Base-by-base conservation (phyloP, 53 echinoderm and acorn worm genomes). In the Crossaster papposus region DNA sequence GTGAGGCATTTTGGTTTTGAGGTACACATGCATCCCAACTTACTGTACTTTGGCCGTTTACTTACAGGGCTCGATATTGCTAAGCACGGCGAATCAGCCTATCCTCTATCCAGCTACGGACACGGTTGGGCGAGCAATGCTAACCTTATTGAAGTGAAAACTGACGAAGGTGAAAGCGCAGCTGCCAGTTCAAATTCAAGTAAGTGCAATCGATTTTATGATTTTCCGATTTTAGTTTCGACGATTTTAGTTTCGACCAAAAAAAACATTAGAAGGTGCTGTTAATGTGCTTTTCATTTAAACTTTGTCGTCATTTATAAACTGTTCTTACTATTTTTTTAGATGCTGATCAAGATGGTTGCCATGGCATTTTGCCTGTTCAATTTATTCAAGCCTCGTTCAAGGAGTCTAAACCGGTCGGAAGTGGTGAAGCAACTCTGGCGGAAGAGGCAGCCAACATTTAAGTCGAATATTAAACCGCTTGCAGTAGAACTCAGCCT, bases 41-140 rank as follows among this genome's bases (percentile, higher is more conserved):
- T 44, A 9, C 44, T 9, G 44, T 9, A 7, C 9, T 44, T 44
- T 50, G 20, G 26, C 30, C 30, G 12, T 51, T 89, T 9, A 3
- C 14, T 12, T 78, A 1, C 83, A 97, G 97, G 97, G 74, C 89
- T 97, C 35, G 97, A 97, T 90, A 94, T 97, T 88, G 89, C 95
- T 14, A 95, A 97, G 79, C 97, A 97, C 54, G 97, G 97, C 2
- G 97, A 97, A 82, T 83, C 97, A 1, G 97, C 97, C 2, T 97
- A 97, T 68, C 97, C 97, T 6, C 36, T 92, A 33, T 81, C 86
- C 17, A 94, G 94, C 75, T 97, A 97, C 68, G 95, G 95, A 14
- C 90, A 90, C 71, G 96, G 96, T n/a, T 96, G 96, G 96, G 26
- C 74, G 18, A 63, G 80, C 32, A 30, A 90, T 36, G 22, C 87